Evolutionary conservation across 2,888 invertebrate genomes (phyloP).

Genomic region (Drosophila merina): DNA sequence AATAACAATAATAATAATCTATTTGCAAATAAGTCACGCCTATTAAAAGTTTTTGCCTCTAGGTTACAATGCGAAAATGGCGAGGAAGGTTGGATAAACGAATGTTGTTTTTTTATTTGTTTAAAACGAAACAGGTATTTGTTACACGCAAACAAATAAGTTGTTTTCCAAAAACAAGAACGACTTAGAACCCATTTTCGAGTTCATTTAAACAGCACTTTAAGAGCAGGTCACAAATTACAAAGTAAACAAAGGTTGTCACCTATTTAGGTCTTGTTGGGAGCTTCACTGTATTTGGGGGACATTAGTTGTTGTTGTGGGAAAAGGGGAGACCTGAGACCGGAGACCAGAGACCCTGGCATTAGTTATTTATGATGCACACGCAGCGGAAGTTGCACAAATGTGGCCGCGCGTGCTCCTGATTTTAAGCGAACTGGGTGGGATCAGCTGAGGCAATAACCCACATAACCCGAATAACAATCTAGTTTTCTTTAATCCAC

Average conservation of each 20-base stretch:
- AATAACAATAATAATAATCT: not conserved
- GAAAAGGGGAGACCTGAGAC: slow-evolving; percentile 28
- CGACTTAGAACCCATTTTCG: not conserved
- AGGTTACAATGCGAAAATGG: not conserved
- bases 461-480: slow-evolving; percentile 13
- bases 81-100: not conserved
- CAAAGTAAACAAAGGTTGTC: not conserved
- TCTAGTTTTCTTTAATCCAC: slow-evolving; percentile 8
- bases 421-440: slow-evolving; percentile 54
- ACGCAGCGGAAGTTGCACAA: slow-evolving; percentile 54
- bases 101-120: not conserved
- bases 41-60: not conserved
- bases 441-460: slow-evolving; percentile 11
- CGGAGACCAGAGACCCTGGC: slow-evolving; percentile 33
- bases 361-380: slow-evolving; percentile 56
- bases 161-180: not conserved
- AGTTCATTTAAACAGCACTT: slow-evolving; percentile 2
- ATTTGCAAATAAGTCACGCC: not conserved
- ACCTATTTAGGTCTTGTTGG: not conserved
- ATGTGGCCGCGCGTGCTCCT: slow-evolving; percentile 61
- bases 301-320: slow-evolving; percentile 15
- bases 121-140: not conserved
- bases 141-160: not conserved
- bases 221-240: not conserved
- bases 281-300: slow-evolving; percentile 25